Base-by-base conservation (phyloP, 2,888 invertebrate species). In the Smittia sp. region DNA sequence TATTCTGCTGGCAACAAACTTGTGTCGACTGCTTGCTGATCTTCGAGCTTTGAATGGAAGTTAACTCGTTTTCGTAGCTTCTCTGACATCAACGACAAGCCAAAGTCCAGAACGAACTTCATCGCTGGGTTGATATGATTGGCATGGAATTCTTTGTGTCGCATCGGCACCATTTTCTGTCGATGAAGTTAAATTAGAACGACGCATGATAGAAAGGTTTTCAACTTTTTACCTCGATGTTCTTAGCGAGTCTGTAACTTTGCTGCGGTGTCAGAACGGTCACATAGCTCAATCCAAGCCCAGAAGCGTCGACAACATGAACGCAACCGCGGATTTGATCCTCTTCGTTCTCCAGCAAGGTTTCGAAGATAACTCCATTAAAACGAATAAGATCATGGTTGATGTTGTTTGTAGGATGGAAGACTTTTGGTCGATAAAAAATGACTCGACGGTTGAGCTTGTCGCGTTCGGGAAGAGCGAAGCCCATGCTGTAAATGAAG, bases 291-390 rank as follows among this genome's bases (percentile, higher is more conserved):
- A 92, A 89, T 76, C 89, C 88, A 75, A 91, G 89, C 0, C 90
- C 90, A 74, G 85, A 85, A 25, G 91, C 90, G 78, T 93, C 92
- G 1, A 89, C 90, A 80, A 90, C 89, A 81, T 93, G 92, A 1
- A 91, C 90, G 78, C 90, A 6, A 9, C 66, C 93, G 13, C 90
- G 84, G 4, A 92, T 86, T 82, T 93, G 93, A 76, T 86, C 89
- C 76, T 91, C 90, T 80, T 93, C 92, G 78, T 93, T 91, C 79
- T 92, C 92, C 85, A 93, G 85, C 62, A 93, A 80, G 0, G 90
- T 87, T 80, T 93, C 93, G 79, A 90, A 92, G 22, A 90, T 89
- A 54, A 89, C 86, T 67, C 88, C 89, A 82, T 91, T 90, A 1
- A 90, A 87, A 3, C 58, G 6, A 58, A 58, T 18, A 46, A 92